phyloP scores from a whole-genome alignment of 2,888 invertebrate genomes.

The Apeira syringaria region DNA sequence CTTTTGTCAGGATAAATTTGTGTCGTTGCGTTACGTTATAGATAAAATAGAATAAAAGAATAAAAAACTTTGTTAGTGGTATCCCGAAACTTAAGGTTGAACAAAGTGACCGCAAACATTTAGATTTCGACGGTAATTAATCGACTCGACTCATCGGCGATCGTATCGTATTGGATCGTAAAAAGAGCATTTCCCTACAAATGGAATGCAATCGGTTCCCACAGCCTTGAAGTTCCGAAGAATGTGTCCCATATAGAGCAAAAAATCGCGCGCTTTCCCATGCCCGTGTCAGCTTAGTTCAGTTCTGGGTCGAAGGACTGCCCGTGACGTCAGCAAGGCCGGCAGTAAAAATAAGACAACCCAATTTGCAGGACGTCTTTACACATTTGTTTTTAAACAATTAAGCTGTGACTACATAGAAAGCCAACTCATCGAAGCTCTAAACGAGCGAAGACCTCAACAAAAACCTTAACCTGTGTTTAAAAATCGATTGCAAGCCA shows the following conservation, averaged over 20 bases:
- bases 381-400: conserved; percentile 29
- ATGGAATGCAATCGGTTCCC: conserved; percentile 79
- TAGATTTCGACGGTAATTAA: conserved; percentile 63
- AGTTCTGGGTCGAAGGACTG: conserved; percentile 43
- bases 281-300: conserved; percentile 50
- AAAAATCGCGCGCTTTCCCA: conserved; percentile 78
- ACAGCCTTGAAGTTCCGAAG: conserved; percentile 69
- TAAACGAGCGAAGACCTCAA: conserved; percentile 29
- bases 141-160: conserved; percentile 70
- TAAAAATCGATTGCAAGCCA: conserved; percentile 82
- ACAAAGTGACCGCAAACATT: conserved; percentile 56
- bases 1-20: no score
- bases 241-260: conserved; percentile 65
- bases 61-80: no score
- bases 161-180: conserved; percentile 67
- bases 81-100: no score
- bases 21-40: no score
- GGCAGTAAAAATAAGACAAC: conserved; percentile 19
- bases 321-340: conserved; percentile 46
- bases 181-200: conserved; percentile 70
- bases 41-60: no score
- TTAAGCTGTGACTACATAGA: conserved; percentile 45
- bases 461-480: conserved; percentile 72
- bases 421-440: conserved; percentile 32
- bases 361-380: not conserved